Base-by-base conservation (phyloP, 2,888 invertebrate genomes). In the Troides helena region DNA sequence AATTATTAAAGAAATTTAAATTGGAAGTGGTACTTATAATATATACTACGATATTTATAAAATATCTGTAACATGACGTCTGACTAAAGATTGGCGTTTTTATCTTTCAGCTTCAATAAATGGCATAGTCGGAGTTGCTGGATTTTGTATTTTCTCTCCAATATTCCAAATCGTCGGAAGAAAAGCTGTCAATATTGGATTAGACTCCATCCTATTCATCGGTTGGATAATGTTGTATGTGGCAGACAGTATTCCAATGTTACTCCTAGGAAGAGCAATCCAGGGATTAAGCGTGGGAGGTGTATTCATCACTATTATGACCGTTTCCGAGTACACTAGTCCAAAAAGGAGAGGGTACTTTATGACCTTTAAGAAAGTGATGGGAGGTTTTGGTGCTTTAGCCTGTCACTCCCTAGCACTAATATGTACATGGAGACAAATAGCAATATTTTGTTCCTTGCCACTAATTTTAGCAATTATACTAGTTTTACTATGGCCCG, bases 321-420 rank as follows among this genome's bases (percentile, higher is more conserved):
- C 81, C 0, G 59, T 81, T 12, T 70, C 76, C 14, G 84, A 84
- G 77, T 84, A 81, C 53, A 70, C 75, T 10, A 75, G 76, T 53
- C 78, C 80, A 6, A 72, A 61, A 56, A 76, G 81, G 58, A 76
- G 84, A 71, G 83, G 82, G 1, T 82, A 78, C 58, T 83, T 82
- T 36, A 71, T 76, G 18, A 76, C 76, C 0, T 64, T 77, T 1
- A 80, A 78, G 65, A 83, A 83, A 68, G 66, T 77, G 0, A 57
- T 60, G 0, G 58, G 75, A 7, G 75, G 75, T 14, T 0, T 76
- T 0, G 84, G 84, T 0, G 72, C 74, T 1, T 68, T 84, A 2
- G 50, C 72, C n/a, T 80, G 83, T 53, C 85, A 83, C 64, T 68
- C 76, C 1, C 68, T 81, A 70, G 73, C 77, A 0, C 53, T 80